Evolutionary conservation across 2,113 vertebrate species (phyloP).

Genomic region (Orycteropus afer): DNA sequence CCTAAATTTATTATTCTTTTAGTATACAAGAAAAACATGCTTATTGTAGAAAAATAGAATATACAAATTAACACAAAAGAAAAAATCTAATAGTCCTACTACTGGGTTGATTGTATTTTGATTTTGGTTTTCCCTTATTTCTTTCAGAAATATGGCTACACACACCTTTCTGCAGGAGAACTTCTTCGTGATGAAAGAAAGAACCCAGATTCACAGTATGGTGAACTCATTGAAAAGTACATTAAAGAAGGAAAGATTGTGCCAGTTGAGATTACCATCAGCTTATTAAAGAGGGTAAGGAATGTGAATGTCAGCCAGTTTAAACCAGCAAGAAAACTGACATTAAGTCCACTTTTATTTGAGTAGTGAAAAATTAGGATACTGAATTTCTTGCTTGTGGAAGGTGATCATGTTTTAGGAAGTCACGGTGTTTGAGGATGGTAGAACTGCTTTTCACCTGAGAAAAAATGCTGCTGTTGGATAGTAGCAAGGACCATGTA

Average conservation of each 20-base stretch:
- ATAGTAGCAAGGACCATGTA: neutral
- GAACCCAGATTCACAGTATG: conserved; percentile 91
- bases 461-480: neutral
- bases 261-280: conserved; percentile 97
- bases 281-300: conserved; percentile 93
- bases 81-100: neutral
- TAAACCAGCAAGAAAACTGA: neutral
- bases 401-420: neutral
- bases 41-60: conserved; percentile 49
- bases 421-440: conserved; percentile 1
- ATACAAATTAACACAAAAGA: conserved; percentile 31
- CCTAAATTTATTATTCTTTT: conserved; percentile 38
- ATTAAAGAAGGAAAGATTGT: conserved; percentile 98
- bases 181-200: conserved; percentile 94
- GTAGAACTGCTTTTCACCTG: neutral
- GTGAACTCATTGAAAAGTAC: conserved; percentile 94
- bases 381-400: conserved; percentile 39
- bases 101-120: conserved; percentile 48
- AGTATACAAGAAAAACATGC: neutral
- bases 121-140: neutral
- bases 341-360: conserved; percentile 54
- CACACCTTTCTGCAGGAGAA: conserved; percentile 97
- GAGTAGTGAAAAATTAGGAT: neutral
- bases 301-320: conserved; percentile 34
- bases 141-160: conserved; percentile 93